Evolutionary conservation across 2,113 vertebrate species (phyloP).

Genomic region (Indri indri): DNA sequence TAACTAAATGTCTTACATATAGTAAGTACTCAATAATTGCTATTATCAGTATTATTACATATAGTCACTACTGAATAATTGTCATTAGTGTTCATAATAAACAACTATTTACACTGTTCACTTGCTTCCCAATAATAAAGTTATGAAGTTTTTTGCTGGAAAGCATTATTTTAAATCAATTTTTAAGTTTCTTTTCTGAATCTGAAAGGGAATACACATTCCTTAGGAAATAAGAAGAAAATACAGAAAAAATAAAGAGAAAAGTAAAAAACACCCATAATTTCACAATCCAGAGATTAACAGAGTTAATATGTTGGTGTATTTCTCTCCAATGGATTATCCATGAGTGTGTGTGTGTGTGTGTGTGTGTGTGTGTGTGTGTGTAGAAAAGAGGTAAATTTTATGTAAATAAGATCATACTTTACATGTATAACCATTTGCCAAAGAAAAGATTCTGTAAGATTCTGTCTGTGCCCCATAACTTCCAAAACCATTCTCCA

Average conservation of each 20-base stretch:
- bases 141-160: neutral
- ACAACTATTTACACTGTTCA: neutral
- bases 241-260: neutral
- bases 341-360: rapidly evolving
- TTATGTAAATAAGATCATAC: neutral
- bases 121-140: neutral
- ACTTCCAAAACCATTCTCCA: neutral
- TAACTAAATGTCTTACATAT: neutral
- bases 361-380: neutral
- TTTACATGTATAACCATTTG: neutral
- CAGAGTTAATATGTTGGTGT: neutral
- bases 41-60: neutral
- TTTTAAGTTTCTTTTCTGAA: constrained; percentile 42
- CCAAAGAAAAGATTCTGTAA: neutral
- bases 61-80: neutral
- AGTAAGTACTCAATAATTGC: neutral
- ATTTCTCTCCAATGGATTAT: neutral
- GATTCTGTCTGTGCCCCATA: neutral
- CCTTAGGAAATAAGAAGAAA: neutral
- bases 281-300: neutral
- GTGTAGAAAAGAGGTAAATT: neutral
- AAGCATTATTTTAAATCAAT: neutral
- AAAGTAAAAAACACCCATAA: neutral
- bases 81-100: neutral
- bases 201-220: neutral